Base-by-base conservation (phyloP, 2,888 invertebrate species). In the Conus canariensis region DNA sequence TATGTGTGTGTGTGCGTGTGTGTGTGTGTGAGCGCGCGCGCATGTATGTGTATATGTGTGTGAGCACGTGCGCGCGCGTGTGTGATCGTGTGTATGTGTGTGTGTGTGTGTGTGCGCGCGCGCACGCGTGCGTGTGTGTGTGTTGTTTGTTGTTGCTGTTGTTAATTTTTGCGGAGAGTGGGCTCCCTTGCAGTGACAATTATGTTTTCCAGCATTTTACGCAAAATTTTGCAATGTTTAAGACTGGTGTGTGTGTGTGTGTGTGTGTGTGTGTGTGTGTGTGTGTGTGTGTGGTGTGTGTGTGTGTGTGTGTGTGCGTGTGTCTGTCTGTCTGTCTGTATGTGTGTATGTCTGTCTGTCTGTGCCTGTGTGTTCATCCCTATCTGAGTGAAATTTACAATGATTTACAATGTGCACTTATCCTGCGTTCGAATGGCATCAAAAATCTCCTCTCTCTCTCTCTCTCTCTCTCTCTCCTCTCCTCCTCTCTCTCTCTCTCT, bases 231-330 rank as follows among this genome's bases (percentile, higher is more conserved):
- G 60, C 60, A 14, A 14, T 16, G 10, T 10, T 64, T 64, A 10
- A 64, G 16, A 64, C 60, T 30, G 30, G 70, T 70, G 70, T 70
- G 70, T 70, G 70, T 70, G 70, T 70, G 22, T 70, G 70, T 70
- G 70, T 70, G 70, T 70, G 70, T 70, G 70, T 70, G 70, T 70
- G 70, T 70, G 70, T 70, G 70, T 70, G 70, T 70, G 22, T 70
- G 70, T 70, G 70, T 70, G 70, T 70, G 70, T 70, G 70, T 70
- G 70, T 70, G 70, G 22, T 70, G 67, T 19, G 19, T 70, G 70
- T 22, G 70, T 70, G 70, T 19, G 70, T 70, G 22, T 70, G 70
- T 22, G 77, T 77, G 77, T 77, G 77, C 6, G 77, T 25, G 25
- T 10, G 77, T 25, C 25, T 25, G 77, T 25, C 25, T 25, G 77